Percentiles rank a stretch among this genome's conserved stretches.
phyloP scores from a whole-genome alignment of 1,140 invertebrate genomes.

The Drosophila bocki region DNA sequence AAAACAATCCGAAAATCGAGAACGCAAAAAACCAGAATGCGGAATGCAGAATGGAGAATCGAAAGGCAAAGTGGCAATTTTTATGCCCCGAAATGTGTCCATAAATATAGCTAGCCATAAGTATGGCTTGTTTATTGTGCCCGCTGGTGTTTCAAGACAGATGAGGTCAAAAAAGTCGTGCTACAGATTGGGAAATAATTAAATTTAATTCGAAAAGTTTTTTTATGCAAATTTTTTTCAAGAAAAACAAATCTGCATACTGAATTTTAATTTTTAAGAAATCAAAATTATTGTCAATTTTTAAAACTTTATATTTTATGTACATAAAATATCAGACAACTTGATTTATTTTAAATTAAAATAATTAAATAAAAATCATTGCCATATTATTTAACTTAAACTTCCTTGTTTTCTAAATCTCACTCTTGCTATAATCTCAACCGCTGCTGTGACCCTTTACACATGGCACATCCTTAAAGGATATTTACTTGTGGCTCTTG shows the following conservation, averaged over 20 bases:
- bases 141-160: conserved; percentile 35
- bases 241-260: too few relatives aligned
- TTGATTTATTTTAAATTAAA: background rate
- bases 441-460: conserved; percentile 15
- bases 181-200: background rate
- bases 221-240: too few relatives aligned
- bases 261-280: too few relatives aligned
- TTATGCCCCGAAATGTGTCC: conserved; percentile 51
- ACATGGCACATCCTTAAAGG: conserved; percentile 74
- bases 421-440: background rate
- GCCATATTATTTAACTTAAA: background rate
- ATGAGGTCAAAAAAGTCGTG: background rate
- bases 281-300: too few relatives aligned
- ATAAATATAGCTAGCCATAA: conserved; percentile 68
- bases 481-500: conserved; percentile 76
- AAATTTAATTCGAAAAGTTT: too few relatives aligned
- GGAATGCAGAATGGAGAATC: conserved; percentile 17
- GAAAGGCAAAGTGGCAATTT: conserved; percentile 45
- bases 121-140: conserved; percentile 59
- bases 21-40: conserved; percentile 7
- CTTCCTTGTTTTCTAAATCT: background rate
- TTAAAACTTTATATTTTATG: too few relatives aligned
- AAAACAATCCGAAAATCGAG: conserved; percentile 13
- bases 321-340: background rate
- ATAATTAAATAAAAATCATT: background rate